Conservation (phyloP, 1,140 invertebrate genomes). For the Cherax quadricarinatus region DNA sequence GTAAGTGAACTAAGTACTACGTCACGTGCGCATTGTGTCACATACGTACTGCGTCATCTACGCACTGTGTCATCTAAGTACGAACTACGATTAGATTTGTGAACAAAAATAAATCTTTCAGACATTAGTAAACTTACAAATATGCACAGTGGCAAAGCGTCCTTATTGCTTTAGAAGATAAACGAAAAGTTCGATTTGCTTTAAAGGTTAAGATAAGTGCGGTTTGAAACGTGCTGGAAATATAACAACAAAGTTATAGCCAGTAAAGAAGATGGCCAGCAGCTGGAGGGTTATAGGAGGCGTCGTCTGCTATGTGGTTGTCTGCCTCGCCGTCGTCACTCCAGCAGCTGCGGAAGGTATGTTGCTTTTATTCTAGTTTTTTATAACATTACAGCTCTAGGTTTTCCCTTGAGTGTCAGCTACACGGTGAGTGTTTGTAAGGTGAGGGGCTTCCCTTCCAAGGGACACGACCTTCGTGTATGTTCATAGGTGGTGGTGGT, state of each 20-base stretch:
- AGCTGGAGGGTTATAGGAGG: not conserved
- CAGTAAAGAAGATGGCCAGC: not conserved
- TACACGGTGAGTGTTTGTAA: not conserved
- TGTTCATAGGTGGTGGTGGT: not conserved
- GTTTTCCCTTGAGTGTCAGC: not conserved
- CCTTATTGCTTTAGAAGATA: too few species aligned
- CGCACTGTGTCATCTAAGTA: too few species aligned
- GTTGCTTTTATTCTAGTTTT: not conserved
- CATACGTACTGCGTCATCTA: too few species aligned
- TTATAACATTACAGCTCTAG: not conserved
- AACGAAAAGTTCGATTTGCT: not conserved
- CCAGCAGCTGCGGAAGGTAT: not conserved
- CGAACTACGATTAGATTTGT: too few species aligned
- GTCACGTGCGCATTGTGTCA: too few species aligned
- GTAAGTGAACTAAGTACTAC: too few species aligned
- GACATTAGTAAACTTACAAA: too few species aligned
- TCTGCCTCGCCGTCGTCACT: not conserved
- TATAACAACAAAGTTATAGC: not conserved
- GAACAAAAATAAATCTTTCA: too few species aligned
- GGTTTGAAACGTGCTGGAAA: not conserved
- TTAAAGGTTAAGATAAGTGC: not conserved
- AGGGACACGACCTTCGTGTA: not conserved
- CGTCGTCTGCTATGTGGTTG: not conserved
- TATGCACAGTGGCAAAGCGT: too few species aligned
- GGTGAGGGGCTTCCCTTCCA: not conserved